phyloP scores from a whole-genome alignment of 2,888 invertebrate species.

The Clanis bilineata region DNA sequence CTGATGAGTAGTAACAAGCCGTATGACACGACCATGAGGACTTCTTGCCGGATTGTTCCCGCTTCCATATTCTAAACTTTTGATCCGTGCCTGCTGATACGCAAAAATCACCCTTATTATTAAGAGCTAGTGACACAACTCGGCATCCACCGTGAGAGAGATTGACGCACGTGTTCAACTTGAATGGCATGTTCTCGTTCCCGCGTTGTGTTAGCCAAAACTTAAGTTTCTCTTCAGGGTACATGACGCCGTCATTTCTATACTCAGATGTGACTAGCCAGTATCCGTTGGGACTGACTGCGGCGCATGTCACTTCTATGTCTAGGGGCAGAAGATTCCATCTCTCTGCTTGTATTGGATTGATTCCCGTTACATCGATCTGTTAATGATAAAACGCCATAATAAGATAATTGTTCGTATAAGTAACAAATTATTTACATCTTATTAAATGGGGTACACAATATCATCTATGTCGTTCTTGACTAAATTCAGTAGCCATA shows the following conservation, averaged over 20 bases:
- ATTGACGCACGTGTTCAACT: slow-evolving; percentile 67
- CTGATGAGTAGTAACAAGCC: slow-evolving; percentile 73
- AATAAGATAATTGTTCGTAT: no score
- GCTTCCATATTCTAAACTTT: slow-evolving; percentile 71
- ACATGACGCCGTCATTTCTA: slow-evolving; percentile 65
- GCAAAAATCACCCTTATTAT: slow-evolving; percentile 62
- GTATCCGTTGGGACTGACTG: slow-evolving; percentile 58
- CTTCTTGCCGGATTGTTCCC: slow-evolving; percentile 44
- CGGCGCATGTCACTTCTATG: slow-evolving; percentile 70
- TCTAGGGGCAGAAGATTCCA: slow-evolving; percentile 69
- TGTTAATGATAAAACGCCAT: slow-evolving; percentile 28
- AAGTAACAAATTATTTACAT: no score
- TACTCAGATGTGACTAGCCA: slow-evolving; percentile 76
- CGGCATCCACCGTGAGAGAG: slow-evolving; percentile 71
- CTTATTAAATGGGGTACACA: no score
- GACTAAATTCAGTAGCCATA: no score
- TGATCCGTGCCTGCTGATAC: slow-evolving; percentile 72
- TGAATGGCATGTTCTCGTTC: slow-evolving; percentile 48
- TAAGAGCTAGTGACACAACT: slow-evolving; percentile 62
- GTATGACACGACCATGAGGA: slow-evolving; percentile 62
- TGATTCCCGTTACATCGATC: slow-evolving; percentile 74
- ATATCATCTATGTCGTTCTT: no score
- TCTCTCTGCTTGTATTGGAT: slow-evolving; percentile 64
- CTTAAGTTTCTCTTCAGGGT: slow-evolving; percentile 71
- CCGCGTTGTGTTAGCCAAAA: slow-evolving; percentile 59